Conservation (phyloP, 1,140 invertebrate genomes). For the Propsilocerus akamusi region DNA sequence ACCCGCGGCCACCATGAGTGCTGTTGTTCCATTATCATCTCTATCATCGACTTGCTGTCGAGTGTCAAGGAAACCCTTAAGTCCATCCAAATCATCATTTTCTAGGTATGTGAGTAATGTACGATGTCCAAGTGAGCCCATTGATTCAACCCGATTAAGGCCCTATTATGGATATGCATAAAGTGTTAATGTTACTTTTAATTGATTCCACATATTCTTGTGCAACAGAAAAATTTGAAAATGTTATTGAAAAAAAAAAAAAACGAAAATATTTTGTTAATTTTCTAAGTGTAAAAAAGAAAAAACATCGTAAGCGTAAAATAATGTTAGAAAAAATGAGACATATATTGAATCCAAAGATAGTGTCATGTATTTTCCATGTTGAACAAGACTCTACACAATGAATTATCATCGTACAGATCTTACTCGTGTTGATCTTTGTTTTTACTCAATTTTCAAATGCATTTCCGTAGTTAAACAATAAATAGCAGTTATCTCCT, state of each 20-base stretch:
- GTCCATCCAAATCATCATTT: conserved; percentile 57
- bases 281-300: no score
- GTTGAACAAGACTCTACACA: no score
- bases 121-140: conserved; percentile 70
- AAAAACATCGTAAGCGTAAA: background rate
- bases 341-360: no score
- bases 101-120: conserved; percentile 58
- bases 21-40: conserved; percentile 86
- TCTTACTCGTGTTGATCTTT: no score
- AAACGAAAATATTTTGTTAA: no score
- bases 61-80: conserved; percentile 64
- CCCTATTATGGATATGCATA: no score
- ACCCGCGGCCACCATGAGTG: conserved; percentile 71
- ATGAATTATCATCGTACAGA: no score
- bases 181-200: background rate
- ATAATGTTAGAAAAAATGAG: background rate
- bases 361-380: no score
- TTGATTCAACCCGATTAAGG: conserved; percentile 46
- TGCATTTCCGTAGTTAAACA: no score
- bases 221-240: background rate
- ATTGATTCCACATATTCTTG: background rate
- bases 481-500: no score
- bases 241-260: background rate
- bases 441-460: no score
- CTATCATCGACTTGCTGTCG: conserved; percentile 72